These are phyloP conservation scores for Natator depressus DNA, from an alignment of 2,113 vertebrate genomes.

Conservation along the genomic window DNA sequence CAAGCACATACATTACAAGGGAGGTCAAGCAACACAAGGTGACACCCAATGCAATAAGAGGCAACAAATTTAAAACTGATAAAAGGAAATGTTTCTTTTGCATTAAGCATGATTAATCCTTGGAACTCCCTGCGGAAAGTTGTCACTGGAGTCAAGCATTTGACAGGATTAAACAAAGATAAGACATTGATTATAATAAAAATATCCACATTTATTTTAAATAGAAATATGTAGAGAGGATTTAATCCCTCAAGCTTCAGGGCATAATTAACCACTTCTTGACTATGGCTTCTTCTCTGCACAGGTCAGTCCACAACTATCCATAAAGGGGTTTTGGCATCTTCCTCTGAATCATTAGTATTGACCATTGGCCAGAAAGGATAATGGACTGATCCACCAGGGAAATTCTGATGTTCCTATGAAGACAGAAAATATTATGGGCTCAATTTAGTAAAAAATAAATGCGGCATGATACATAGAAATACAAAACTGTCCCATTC, in stretches of 20 bases:
- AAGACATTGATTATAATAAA: neutral
- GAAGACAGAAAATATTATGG: neutral
- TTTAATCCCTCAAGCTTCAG: neutral
- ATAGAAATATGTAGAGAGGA: neutral
- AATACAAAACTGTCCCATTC: neutral
- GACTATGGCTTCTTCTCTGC: neutral
- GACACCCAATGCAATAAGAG: neutral
- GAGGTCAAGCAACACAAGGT: neutral
- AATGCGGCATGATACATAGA: neutral
- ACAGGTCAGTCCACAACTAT: accelerated
- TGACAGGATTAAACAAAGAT: no score
- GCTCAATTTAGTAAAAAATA: neutral
- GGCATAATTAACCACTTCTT: neutral
- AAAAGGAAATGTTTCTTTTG: neutral
- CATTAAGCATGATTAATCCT: neutral
- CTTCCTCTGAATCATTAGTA: neutral
- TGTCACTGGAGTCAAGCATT: neutral
- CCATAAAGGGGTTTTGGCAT: accelerated
- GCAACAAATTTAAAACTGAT: neutral
- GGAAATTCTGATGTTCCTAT: neutral
- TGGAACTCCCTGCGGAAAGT: neutral
- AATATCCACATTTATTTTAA: neutral
- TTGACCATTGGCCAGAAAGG: accelerated
- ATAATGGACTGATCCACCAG: accelerated
- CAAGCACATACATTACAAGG: neutral